Evolutionary conservation across 1,140 invertebrate species (phyloP), one percentile per base, ranked within the genome.

Genomic region (Panagrolaimus sp.): DNA sequence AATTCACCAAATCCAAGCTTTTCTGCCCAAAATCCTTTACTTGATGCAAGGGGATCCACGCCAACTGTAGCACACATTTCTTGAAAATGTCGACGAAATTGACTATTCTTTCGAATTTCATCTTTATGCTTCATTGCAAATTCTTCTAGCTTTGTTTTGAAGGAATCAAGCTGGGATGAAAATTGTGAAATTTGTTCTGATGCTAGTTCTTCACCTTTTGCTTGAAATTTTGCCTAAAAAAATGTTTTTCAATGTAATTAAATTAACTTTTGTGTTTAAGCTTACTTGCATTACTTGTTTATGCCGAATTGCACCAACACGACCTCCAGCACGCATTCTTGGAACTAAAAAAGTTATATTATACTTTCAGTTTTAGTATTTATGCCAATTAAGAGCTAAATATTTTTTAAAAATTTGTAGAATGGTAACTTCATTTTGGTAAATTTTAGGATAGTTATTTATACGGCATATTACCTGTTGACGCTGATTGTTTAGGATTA

Each of bases 61-160:
- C 96, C 96, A 71, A 98, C 96, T 0, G 92, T 91, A 0, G 96
- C 91, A 86, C 96, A 99, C 96, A 99, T 99, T 84, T 96, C 92
- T 81, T 97, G 95, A 84, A 99, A 99, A 80, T 98, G 93, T 62
- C 89, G 86, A 61, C 96, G 87, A 82, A 99, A 99, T 74, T 92
- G 89, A 42, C 62, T 63, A 38, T 65, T 47, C 38, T 68, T 74
- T 13, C 51, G 51, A 53, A 75, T 72, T 61, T 79, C 75, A 11
- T 74, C 64, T 67, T 80, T 83, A 82, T 99, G 93, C 78, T 97
- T 96, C 4, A 89, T 85, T 0, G 96, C 93, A 85, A 98, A 98
- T 76, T 96, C 92, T 84, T 98, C 93, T 20, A 99, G 84, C 83
- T 98, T 94, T 11, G 88, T 87, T 69, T 91, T 88, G 81, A 99